phyloP scores from a whole-genome alignment of 2,797 vertebrate genomes.

The Geotrypetes seraphini region DNA sequence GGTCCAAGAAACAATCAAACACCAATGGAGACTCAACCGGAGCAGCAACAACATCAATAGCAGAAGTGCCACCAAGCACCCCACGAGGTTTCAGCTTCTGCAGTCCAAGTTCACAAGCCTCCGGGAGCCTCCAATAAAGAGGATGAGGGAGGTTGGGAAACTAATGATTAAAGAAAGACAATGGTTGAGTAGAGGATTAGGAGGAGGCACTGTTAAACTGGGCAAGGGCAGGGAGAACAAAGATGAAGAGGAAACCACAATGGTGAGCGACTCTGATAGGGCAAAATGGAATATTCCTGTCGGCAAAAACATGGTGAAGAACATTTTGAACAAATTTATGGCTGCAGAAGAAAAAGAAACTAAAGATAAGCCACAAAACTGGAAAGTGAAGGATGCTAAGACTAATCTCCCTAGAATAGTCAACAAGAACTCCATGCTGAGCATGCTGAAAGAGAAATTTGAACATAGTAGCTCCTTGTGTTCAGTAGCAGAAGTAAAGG shows the following conservation, averaged over 20 bases:
- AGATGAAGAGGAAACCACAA: conserved; percentile 1
- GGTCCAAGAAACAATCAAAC: too few relatives aligned
- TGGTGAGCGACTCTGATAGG: conserved; percentile 4
- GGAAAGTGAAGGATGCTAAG: conserved; percentile 10
- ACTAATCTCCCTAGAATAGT: conserved; percentile 31
- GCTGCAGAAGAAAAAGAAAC: conserved; percentile 58
- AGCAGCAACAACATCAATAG: not conserved
- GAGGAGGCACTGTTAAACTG: conserved; percentile 26
- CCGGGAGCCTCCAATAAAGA: conserved; percentile 55
- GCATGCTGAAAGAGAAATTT: conserved; percentile 65
- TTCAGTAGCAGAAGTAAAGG: conserved; percentile 37
- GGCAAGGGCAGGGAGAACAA: conserved; percentile 30
- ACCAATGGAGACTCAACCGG: too few relatives aligned
- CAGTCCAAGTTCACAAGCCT: conserved; percentile 72
- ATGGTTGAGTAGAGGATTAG: conserved; percentile 9
- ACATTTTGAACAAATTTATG: conserved; percentile 68
- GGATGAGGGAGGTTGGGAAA: conserved; percentile 70
- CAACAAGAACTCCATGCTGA: conserved; percentile 44
- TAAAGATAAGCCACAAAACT: conserved; percentile 13
- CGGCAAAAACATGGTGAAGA: conserved; percentile 58
- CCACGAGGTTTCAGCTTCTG: conserved; percentile 78
- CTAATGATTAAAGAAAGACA: conserved; percentile 50
- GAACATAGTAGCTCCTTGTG: conserved; percentile 54
- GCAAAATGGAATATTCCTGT: conserved; percentile 5
- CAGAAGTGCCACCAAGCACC: conserved; percentile 14